Percentiles rank a stretch among this genome's conserved stretches.
phyloP scores from a whole-genome alignment of 1,140 invertebrate species.

The Lepidotrigona ventralis region DNA sequence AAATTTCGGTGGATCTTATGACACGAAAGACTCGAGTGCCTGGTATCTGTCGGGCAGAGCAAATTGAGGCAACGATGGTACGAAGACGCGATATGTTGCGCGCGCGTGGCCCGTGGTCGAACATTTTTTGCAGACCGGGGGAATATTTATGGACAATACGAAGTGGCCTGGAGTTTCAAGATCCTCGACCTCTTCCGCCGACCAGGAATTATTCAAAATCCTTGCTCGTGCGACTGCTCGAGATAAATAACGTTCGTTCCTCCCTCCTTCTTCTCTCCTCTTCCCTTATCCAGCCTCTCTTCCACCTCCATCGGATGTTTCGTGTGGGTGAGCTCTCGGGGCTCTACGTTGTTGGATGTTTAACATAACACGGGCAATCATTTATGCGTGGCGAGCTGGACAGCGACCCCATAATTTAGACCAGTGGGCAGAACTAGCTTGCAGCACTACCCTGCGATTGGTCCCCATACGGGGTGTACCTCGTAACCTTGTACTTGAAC shows the following conservation, averaged over 20 bases:
- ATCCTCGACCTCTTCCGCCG: constrained; percentile 54
- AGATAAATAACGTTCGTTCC: constrained; percentile 79
- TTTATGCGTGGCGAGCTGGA: constrained; percentile 77
- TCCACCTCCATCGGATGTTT: constrained; percentile 62
- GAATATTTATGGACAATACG: constrained; percentile 58
- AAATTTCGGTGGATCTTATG: background rate
- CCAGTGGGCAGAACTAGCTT: constrained; percentile 74
- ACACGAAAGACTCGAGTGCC: background rate
- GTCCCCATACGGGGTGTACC: constrained; percentile 64
- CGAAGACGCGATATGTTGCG: background rate
- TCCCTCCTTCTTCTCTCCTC: constrained; percentile 52
- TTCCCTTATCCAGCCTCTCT: constrained; percentile 70
- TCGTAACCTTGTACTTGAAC: constrained; percentile 50
- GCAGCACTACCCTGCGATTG: constrained; percentile 66
- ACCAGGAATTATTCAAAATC: constrained; percentile 78
- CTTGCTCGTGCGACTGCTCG: constrained; percentile 73
- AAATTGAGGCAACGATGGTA: constrained; percentile 1
- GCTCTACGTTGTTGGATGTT: constrained; percentile 71
- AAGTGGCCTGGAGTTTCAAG: constrained; percentile 45
- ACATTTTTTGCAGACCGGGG: constrained; percentile 31
- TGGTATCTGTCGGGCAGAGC: background rate
- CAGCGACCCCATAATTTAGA: constrained; percentile 78
- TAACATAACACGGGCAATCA: constrained; percentile 80
- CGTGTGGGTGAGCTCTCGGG: constrained; percentile 71
- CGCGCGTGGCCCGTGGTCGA: constrained; percentile 12